Base-by-base conservation (phyloP, 2,113 vertebrate species). In the Brachirus orientalis region DNA sequence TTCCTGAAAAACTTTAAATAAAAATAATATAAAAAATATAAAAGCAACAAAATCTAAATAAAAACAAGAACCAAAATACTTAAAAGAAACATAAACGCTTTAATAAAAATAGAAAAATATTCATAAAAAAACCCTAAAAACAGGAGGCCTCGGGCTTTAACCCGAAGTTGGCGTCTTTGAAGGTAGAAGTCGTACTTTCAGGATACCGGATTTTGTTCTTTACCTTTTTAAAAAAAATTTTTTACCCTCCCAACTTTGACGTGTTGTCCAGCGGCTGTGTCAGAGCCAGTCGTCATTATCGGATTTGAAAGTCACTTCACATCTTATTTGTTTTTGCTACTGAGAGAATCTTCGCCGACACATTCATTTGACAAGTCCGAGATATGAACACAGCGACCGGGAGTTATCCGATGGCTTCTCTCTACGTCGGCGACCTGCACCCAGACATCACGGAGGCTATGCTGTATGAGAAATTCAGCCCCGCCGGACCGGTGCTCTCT, bases 381-480 rank as follows among this genome's bases (percentile, higher is more conserved):
- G 91, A 77, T 63, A 94, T 94, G 92, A 94, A 93, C 91, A 89
- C 93, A 47, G 90, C 89, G 64, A 86, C 87, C 13, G 93, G 89
- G 89, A 98, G 95, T 85, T 99, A 99, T 91, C 98, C 98, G 28
- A 99, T 99, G 98, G 98, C 98, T 45, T 99, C 98, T 79, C 95
- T 99, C 8, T 98, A 99, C 64, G 98, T 99, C 85, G 98, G 98
- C 56, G 97, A 99, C 89, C 93, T 99, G 93, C 98, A 99, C 94
- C 94, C 96, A 46, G 97, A 99, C 56, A 97, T 99, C 90, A 99
- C 98, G 33, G 98, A 99, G 92, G 98, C 98, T 64, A 97, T 99
- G 97, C 94, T 99, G 67, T 99, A 99, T 0, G 98, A 99, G 95
- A 99, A 99, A 93, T 99, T 99, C 93, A 99, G 97, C 89, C 98